phyloP scores from a whole-genome alignment of 2,113 vertebrate species.

The Mus musculus region DNA sequence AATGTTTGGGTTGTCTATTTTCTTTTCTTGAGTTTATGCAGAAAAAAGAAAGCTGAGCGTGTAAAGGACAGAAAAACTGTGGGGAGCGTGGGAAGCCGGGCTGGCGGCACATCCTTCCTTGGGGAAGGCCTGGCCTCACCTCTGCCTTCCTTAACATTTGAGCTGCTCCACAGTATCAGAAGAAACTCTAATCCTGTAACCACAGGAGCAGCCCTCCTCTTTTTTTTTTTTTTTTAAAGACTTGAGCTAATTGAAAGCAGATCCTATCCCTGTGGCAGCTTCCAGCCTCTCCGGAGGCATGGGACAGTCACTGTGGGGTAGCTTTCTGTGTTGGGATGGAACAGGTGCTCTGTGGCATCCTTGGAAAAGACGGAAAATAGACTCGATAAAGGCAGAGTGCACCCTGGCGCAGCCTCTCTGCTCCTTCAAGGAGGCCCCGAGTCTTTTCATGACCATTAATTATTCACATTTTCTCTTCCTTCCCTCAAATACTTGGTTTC shows the following conservation, averaged over 20 bases:
- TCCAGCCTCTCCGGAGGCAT: not conserved
- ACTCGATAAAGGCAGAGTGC: conserved; percentile 44
- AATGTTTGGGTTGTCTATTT: not conserved
- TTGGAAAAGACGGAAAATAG: conserved; percentile 54
- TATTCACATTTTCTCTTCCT: conserved; percentile 67
- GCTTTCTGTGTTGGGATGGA: not conserved
- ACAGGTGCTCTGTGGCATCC: conserved; percentile 56
- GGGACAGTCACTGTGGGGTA: not conserved
- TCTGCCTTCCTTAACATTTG: not conserved
- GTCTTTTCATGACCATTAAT: conserved; percentile 68
- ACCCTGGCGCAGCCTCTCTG: conserved; percentile 4
- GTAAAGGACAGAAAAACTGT: not conserved
- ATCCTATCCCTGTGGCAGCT: not conserved
- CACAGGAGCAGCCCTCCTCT: not conserved
- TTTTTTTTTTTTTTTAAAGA: conserved; percentile 35
- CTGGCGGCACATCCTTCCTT: not conserved
- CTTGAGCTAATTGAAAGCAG: conserved; percentile 39
- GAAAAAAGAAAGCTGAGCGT: not conserved
- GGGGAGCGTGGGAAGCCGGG: not conserved
- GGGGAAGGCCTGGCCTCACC: not conserved
- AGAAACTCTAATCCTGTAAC: not conserved
- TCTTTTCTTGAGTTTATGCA: not conserved
- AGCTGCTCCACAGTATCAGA: not conserved
- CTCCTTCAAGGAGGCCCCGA: conserved; percentile 49
- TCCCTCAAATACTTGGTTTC: conserved; percentile 59